Conservation (phyloP, 1,140 invertebrate genomes). For the Linepithema humile region DNA sequence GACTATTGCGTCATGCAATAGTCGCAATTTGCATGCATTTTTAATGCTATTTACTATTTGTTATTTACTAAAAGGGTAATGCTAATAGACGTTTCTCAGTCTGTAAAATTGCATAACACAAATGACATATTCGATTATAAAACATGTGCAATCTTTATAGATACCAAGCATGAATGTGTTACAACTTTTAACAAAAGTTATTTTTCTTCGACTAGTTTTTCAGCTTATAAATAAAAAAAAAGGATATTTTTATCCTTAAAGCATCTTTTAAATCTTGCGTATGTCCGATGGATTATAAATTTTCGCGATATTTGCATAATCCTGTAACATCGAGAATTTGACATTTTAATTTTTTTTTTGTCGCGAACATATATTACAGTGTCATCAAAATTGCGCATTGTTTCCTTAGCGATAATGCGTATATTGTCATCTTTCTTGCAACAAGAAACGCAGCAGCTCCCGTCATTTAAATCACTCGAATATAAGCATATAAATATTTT, state of each 20-base stretch:
- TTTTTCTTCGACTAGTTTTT: not conserved
- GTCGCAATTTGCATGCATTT: not conserved
- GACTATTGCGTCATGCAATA: not conserved
- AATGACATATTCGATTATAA: constrained; percentile 46
- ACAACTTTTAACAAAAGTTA: constrained; percentile 7
- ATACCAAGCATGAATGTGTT: not conserved
- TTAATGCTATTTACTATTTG: not conserved
- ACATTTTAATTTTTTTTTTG: constrained; percentile 16
- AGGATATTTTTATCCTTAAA: constrained; percentile 1
- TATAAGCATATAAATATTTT: not conserved
- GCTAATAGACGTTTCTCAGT: constrained; percentile 6
- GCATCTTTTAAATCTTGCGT: not conserved
- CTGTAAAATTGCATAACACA: constrained; percentile 41
- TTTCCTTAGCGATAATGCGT: not conserved
- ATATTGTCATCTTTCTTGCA: not conserved
- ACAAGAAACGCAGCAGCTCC: not conserved
- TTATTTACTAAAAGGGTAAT: not conserved
- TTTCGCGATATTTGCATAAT: constrained; percentile 1
- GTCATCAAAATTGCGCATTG: constrained; percentile 30
- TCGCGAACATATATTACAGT: not conserved
- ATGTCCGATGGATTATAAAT: constrained; percentile 1
- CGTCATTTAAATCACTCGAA: not conserved
- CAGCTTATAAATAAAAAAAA: not conserved
- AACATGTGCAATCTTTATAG: constrained; percentile 24
- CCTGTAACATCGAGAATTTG: not conserved